Base-by-base conservation (phyloP, 2,797 vertebrate species). In the Dryobates pubescens region DNA sequence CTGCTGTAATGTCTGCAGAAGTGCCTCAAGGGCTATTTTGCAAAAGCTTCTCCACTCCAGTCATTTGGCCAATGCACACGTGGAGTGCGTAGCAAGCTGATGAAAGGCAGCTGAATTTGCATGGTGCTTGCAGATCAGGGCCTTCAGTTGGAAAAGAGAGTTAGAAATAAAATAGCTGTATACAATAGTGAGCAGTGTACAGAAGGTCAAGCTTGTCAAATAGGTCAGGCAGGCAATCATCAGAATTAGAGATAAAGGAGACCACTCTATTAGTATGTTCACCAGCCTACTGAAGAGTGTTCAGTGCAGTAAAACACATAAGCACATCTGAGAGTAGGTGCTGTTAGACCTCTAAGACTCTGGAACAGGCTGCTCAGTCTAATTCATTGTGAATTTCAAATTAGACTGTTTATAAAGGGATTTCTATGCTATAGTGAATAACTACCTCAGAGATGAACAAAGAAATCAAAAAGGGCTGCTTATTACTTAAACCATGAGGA, bases 191-290 rank as follows among this genome's bases (percentile, higher is more conserved):
- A 83, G 45, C 7, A 59, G 29, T 8, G n/a, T 67, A 41, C 29
- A 72, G 59, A 91, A 78, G 38, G 88, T 78, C 68, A 81, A 86
- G 27, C 9, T 34, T 81, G 45, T 56, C 65, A 61, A 72, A 89
- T 43, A 83, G 56, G 67, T 89, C 85, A 92, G 89, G 75, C 45
- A 82, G 78, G 78, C 80, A 89, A 80, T 80, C 65, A 92, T 70
- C 57, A 67, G 86, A 94, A 93, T 89, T 74, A 83, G 76, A 58
- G 63, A 91, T 73, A 86, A 89, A 89, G 89, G 80, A 76, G 20
- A 64, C 5, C 41, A 38, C 1, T 14, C 7, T 12, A 9, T 77
- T 30, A 68, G 7, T 79, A 77, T 54, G 32, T 19, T 88, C 26
- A 45, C 30, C 67, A 78, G 57, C 49, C 69, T 79, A 13, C 32